Percentiles rank a stretch among this genome's conserved stretches.
These are phyloP conservation scores for Atrina japonica DNA, from an alignment of 2,888 invertebrate genomes.

Conservation along the genomic window DNA sequence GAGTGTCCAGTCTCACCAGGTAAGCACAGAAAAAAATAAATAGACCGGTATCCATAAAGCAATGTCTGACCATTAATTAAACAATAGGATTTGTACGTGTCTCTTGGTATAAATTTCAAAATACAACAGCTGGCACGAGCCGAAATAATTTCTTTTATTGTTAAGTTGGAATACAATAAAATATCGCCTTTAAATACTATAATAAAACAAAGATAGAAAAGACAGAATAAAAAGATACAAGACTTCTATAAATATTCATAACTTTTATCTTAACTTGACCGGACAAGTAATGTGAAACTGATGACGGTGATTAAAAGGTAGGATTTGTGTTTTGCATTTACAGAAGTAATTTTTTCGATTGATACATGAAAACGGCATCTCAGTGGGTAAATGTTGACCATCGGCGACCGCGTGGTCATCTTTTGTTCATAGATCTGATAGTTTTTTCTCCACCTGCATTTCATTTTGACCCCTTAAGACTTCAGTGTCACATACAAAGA, in stretches of 20 bases:
- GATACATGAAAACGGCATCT: constrained; percentile 28
- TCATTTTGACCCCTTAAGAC: constrained; percentile 20
- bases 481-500: constrained; percentile 31
- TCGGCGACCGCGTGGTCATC: constrained; percentile 39
- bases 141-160: constrained; percentile 39
- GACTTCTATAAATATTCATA: constrained; percentile 47
- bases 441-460: constrained; percentile 41
- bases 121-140: constrained; percentile 47
- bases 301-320: constrained; percentile 31
- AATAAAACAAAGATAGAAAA: constrained; percentile 39
- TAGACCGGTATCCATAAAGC: not conserved
- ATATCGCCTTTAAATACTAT: constrained; percentile 29
- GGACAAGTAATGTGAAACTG: constrained; percentile 38
- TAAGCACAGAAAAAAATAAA: constrained; percentile 9
- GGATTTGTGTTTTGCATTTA: constrained; percentile 27
- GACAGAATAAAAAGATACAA: constrained; percentile 33
- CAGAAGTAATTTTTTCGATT: constrained; percentile 36
- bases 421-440: constrained; percentile 30
- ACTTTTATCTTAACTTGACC: constrained; percentile 31
- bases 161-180: constrained; percentile 34
- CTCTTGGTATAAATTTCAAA: constrained; percentile 24
- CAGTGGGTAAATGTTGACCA: constrained; percentile 37
- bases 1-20: constrained; percentile 24
- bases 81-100: constrained; percentile 18
- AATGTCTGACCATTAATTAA: not conserved